A percentile compares a stretch with the other conserved stretches of the same genome.
Conservation (phyloP, 2,888 invertebrate genomes). For the Carpatolechia fugitivella region DNA sequence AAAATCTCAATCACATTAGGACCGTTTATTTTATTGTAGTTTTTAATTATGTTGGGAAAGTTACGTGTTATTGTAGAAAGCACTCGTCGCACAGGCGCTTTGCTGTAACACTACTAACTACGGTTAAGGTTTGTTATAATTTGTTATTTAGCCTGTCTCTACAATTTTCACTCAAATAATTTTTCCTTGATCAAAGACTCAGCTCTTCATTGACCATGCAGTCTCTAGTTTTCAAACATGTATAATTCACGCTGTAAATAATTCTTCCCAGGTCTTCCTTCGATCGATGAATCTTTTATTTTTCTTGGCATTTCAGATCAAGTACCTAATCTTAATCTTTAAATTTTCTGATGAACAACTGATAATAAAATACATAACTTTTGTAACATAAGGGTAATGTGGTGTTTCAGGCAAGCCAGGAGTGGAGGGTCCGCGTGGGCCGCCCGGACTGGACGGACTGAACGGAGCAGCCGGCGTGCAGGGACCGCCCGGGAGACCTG, state of each 20-base stretch:
- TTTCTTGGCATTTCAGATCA: no score
- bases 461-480: constrained; percentile 91
- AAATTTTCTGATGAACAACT: neutral
- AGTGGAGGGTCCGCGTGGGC: constrained; percentile 86
- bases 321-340: no score
- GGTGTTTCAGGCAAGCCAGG: constrained; percentile 83
- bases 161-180: neutral
- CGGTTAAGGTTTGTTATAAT: neutral
- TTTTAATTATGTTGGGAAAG: neutral
- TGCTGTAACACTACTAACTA: neutral
- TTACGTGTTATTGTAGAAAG: constrained; percentile 10
- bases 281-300: no score
- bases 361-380: neutral
- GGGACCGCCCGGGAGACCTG: constrained; percentile 91
- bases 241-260: no score
- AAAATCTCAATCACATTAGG: neutral
- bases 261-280: no score
- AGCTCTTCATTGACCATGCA: no score
- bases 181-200: no score
- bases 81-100: constrained; percentile 3
- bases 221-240: no score
- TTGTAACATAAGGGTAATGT: neutral
- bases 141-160: neutral
- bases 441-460: constrained; percentile 85
- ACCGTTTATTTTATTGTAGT: neutral